A percentile compares a stretch with the other conserved stretches of the same genome.
Conservation (phyloP, 1,140 invertebrate species). For the Adelges cooleyi region DNA sequence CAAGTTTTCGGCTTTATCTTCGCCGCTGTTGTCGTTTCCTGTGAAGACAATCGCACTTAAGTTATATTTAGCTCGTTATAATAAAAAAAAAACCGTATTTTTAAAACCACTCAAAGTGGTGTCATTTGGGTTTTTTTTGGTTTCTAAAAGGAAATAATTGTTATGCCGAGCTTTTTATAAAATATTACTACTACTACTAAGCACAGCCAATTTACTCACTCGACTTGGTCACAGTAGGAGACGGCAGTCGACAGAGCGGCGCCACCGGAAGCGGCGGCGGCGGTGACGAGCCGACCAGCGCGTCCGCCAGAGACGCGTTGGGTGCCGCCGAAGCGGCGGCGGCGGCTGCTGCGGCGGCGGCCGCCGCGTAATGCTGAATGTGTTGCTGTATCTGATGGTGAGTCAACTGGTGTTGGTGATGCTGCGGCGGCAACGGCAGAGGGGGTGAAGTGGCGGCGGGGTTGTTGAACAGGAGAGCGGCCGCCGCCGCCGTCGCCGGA, state of each 20-base stretch:
- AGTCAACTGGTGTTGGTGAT: not conserved
- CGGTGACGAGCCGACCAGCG: not conserved
- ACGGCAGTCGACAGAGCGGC: not conserved
- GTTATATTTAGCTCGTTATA: too few relatives aligned
- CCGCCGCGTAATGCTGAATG: constrained; percentile 7
- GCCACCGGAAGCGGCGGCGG: not conserved
- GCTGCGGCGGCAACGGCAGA: not conserved
- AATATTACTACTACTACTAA: too few relatives aligned
- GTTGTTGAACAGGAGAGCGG: not conserved
- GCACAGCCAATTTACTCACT: too few relatives aligned
- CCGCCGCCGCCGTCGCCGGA: not conserved
- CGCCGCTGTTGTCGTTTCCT: too few relatives aligned
- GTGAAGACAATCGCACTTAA: too few relatives aligned
- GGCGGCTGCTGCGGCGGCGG: not conserved
- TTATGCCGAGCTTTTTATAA: too few relatives aligned
- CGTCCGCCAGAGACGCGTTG: not conserved
- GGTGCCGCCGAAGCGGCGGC: not conserved
- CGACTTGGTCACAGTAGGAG: too few relatives aligned
- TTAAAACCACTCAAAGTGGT: too few relatives aligned
- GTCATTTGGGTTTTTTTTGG: too few relatives aligned
- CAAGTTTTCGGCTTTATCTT: too few relatives aligned
- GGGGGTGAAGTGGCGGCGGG: not conserved
- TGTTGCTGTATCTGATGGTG: constrained; percentile 16
- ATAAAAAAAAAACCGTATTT: too few relatives aligned
- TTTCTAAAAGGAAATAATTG: too few relatives aligned